Evolutionary conservation across 1,140 invertebrate genomes (phyloP).

Genomic region (Tetramorium alpestre): DNA sequence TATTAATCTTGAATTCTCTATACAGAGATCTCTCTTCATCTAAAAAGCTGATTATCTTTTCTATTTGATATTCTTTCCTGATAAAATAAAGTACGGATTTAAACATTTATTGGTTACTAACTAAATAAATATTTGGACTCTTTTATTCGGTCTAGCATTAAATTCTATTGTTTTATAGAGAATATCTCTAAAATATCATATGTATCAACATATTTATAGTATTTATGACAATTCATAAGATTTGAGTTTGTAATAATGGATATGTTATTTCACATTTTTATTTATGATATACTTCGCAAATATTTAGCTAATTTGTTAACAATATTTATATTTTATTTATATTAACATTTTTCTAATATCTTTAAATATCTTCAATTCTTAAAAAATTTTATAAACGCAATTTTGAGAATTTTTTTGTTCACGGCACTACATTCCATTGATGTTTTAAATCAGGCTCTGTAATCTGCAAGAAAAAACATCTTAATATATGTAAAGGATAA

Average conservation of each 20-base stretch:
- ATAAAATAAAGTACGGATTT: too few species aligned
- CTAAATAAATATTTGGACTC: too few species aligned
- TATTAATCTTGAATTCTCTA: too few species aligned
- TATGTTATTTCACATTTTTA: neutral
- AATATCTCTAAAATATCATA: neutral
- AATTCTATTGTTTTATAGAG: neutral
- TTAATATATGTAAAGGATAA: neutral
- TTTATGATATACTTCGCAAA: neutral
- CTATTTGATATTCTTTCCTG: too few species aligned
- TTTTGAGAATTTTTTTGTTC: neutral
- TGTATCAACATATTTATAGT: neutral
- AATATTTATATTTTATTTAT: constrained; percentile 22
- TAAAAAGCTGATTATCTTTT: too few species aligned
- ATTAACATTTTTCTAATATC: constrained; percentile 18
- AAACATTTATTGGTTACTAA: too few species aligned
- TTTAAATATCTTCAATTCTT: constrained; percentile 25
- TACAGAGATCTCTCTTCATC: too few species aligned
- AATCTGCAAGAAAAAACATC: constrained; percentile 65
- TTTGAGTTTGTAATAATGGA: neutral
- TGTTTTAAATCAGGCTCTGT: constrained; percentile 69
- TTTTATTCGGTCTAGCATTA: neutral
- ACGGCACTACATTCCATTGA: constrained; percentile 77
- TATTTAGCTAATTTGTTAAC: constrained; percentile 6
- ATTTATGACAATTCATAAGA: neutral
- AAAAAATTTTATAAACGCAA: neutral